A percentile compares a stretch with the other conserved stretches of the same genome.
Evolutionary conservation across 2,888 invertebrate species (phyloP).

Genomic region (Lagria hirta): DNA sequence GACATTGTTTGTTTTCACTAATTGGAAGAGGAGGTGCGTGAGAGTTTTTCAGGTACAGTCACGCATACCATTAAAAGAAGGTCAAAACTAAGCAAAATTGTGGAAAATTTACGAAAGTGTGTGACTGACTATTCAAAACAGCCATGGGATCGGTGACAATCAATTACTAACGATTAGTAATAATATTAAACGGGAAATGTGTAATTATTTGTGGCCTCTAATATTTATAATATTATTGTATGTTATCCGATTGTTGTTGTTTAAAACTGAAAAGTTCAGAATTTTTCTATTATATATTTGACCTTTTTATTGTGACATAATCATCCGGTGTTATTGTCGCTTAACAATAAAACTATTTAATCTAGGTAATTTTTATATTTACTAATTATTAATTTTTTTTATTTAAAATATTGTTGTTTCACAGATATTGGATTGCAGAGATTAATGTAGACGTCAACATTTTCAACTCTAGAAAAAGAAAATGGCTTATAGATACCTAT

Average conservation of each 20-base stretch:
- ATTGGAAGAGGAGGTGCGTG: constrained; percentile 8
- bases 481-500: too few relatives aligned
- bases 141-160: neutral
- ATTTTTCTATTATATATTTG: constrained; percentile 25
- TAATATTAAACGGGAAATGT: too few relatives aligned
- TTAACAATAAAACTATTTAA: constrained; percentile 19
- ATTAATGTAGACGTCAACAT: too few relatives aligned
- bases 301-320: constrained; percentile 28
- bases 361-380: too few relatives aligned
- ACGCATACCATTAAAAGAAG: constrained; percentile 10
- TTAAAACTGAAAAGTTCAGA: constrained; percentile 20
- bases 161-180: neutral
- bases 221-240: constrained; percentile 12
- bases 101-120: constrained; percentile 1
- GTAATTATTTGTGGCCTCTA: constrained; percentile 8
- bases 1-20: constrained; percentile 2
- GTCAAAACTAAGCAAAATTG: constrained; percentile 8
- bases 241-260: constrained; percentile 18
- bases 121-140: too few relatives aligned
- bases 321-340: constrained; percentile 27
- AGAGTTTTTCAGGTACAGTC: constrained; percentile 7
- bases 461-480: too few relatives aligned
- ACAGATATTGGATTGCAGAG: too few relatives aligned
- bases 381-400: constrained; percentile 9
- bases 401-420: too few relatives aligned